Base-by-base conservation (phyloP, 2,113 vertebrate genomes). In the Austrofundulus limnaeus region DNA sequence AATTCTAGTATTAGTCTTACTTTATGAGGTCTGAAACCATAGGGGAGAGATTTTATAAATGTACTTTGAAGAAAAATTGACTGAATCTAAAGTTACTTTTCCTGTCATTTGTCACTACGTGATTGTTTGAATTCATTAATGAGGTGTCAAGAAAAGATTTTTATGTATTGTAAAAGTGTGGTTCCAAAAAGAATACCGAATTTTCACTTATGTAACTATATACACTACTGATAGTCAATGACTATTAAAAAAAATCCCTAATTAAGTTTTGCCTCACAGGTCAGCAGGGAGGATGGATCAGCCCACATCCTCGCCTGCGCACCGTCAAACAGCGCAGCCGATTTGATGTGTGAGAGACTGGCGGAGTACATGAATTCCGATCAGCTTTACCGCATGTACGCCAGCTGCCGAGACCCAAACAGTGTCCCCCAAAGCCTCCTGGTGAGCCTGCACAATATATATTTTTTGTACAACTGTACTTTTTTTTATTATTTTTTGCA, bases 261-360 rank as follows among this genome's bases (percentile, higher is more conserved):
- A n/a, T 15, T 11, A 34, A 20, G 12, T 34, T 28, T 47, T 11
- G 28, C 11, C 16, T 61, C 14, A 4, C 15, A 84, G 81, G 57
- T 85, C 23, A 73, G 11, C 76, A 70, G 12, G 47, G 56, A 60
- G 1, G 43, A 76, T 21, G 21, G 31, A 1, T 74, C 66, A 7
- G 63, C 92, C 63, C 91, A 70, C 42, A 88, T 98, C 80, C 85
- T 98, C 75, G 95, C 94, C 69, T 97, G 96, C 7, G 94, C 96
- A 0, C 95, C 95, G 0, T 96, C 95, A 49, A 98, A 97, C 88
- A 97, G 93, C 0, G 96, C 96, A 0, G 85, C 93, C 8, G 95
- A 98, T 85, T 88, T 96, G 39, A 91, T 98, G 53, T 98, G 95
- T 73, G 92, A 96, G 85, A 88, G 90, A 17, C 88, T 98, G 54